These are phyloP conservation scores for Leptinotarsa peninsularis DNA, from an alignment of 2,888 invertebrate species.

Conservation along the genomic window DNA sequence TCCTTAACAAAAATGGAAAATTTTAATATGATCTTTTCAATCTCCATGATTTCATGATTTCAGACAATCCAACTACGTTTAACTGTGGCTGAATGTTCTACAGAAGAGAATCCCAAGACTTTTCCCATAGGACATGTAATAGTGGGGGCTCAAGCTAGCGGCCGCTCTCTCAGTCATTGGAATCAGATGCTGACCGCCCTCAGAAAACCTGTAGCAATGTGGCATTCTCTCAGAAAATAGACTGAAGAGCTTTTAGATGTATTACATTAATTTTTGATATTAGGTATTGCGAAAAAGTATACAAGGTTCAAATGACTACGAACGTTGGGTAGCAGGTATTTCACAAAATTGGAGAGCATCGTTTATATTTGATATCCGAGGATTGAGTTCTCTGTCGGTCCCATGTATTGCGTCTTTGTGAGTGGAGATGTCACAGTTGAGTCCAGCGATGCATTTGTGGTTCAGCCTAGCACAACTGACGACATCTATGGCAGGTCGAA, in stretches of 20 bases:
- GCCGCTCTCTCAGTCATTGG: conserved; percentile 83
- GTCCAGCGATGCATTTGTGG: too few relatives aligned
- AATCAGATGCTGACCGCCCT: conserved; percentile 85
- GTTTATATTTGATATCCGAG: too few relatives aligned
- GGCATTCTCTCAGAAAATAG: conserved; percentile 78
- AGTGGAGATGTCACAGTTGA: too few relatives aligned
- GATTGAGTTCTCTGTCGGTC: too few relatives aligned
- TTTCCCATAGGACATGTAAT: conserved; percentile 84
- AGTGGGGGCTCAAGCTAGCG: conserved; percentile 79
- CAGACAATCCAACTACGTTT: conserved; percentile 81
- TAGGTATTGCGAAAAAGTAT: background rate
- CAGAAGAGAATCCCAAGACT: conserved; percentile 68
- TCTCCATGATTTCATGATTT: conserved; percentile 35
- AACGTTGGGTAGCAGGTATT: background rate
- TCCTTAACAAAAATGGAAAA: background rate
- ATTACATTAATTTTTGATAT: background rate
- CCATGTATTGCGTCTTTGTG: too few relatives aligned
- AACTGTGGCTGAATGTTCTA: conserved; percentile 70
- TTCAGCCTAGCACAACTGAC: too few relatives aligned
- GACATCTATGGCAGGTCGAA: too few relatives aligned
- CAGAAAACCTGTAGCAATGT: conserved; percentile 86
- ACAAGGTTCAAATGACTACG: background rate
- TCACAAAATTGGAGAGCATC: too few relatives aligned
- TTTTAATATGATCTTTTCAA: background rate
- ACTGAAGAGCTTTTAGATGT: background rate